These are phyloP conservation scores for Morpho achilles DNA, from an alignment of 2,888 invertebrate genomes.

Conservation along the genomic window DNA sequence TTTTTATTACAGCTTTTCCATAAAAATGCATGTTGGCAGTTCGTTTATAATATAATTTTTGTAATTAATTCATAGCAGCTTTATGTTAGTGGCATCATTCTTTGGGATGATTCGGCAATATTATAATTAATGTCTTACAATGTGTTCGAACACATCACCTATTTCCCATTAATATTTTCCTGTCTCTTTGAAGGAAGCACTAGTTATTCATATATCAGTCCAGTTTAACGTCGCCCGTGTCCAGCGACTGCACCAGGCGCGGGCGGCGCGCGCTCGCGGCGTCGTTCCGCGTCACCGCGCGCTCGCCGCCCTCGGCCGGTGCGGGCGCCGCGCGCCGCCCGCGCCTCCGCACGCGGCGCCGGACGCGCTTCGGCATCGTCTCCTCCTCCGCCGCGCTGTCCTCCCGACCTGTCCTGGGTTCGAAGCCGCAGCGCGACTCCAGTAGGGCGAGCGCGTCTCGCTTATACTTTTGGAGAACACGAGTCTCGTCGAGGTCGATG, in stretches of 20 bases:
- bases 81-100: too few relatives aligned
- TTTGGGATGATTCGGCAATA: too few relatives aligned
- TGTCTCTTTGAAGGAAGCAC: neutral
- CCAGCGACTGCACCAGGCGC: constrained; percentile 4
- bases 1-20: too few relatives aligned
- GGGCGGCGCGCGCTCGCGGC: neutral
- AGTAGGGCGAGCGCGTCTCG: neutral
- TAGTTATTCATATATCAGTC: neutral
- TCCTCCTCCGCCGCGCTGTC: constrained; percentile 8
- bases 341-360: constrained; percentile 16
- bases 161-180: neutral
- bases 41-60: too few relatives aligned
- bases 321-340: constrained; percentile 11
- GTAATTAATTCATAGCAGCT: too few relatives aligned
- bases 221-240: neutral
- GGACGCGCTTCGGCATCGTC: constrained; percentile 4
- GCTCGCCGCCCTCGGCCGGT: constrained; percentile 8
- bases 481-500: constrained; percentile 2
- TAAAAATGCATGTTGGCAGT: too few relatives aligned
- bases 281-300: constrained; percentile 17
- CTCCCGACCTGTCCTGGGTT: constrained; percentile 9
- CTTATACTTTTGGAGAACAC: constrained; percentile 2
- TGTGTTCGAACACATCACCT: too few relatives aligned
- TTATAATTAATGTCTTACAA: too few relatives aligned
- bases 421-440: constrained; percentile 29